Base-by-base conservation (phyloP, 2,113 vertebrate species). In the Ibidorhyncha struthersii region DNA sequence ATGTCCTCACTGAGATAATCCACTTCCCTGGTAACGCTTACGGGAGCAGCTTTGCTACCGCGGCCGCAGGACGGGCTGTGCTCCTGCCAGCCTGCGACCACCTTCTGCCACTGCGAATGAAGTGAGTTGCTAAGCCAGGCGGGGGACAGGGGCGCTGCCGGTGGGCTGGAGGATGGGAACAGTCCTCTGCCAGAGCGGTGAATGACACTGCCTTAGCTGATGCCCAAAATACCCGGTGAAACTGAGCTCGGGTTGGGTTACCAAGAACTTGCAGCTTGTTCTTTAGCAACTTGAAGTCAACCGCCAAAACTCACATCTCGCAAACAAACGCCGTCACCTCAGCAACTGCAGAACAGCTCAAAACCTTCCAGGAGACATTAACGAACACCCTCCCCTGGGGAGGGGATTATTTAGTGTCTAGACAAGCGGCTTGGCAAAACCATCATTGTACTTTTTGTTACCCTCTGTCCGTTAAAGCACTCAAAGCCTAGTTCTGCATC, bases 31-130 rank as follows among this genome's bases (percentile, higher is more conserved):
- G 53, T 25, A 10, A 47, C 66, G 10, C 9, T 2, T 3, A 2
- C 1, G 3, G 14, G 14, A 41, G 50, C 43, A 27, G 85, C 52
- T 4, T 34, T 26, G 77, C n/a, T 19, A 2, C n/a, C 1, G 3
- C 1, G 22, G 16, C n/a, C 30, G 21, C 14, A 9, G 65, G 23
- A 18, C 20, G 3, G 2, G 1, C 29, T 1, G 7, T 6, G n/a
- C 59, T 72, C 27, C 2, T 3, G 8, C 36, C 72, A 40, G 41
- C 12, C 22, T 4, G 11, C 20, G 3, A 11, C 69, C 22, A 2
- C 2, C 2, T 23, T 14, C 45, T 16, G 32, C 38, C 38, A 1
- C 66, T 8, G 55, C 3, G 47, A n/a, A 38, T 19, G 6, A 7
- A 18, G 2, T 4, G 47, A 43, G n/a, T 1, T 62, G 14, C 61